Percentiles rank a stretch among this genome's conserved stretches.
Evolutionary conservation across 1,140 invertebrate genomes (phyloP).

Genomic region (Ladona fulva): DNA sequence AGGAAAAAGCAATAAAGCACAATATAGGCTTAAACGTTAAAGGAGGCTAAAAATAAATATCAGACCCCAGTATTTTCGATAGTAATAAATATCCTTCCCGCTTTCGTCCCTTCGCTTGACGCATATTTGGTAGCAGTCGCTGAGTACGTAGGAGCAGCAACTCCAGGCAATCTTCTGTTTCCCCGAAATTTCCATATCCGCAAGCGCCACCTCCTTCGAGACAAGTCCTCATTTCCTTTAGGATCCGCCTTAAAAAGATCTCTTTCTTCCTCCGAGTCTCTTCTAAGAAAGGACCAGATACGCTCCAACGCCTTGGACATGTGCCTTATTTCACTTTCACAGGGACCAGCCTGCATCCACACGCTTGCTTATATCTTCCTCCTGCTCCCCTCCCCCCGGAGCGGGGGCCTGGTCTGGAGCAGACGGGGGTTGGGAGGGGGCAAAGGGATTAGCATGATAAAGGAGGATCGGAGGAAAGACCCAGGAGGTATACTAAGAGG

Average conservation of each 20-base stretch:
- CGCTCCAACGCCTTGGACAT: not conserved
- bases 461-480: not conserved
- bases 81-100: too few species aligned
- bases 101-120: too few species aligned
- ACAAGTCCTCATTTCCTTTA: not conserved
- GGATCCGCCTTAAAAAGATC: not conserved
- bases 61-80: too few species aligned
- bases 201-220: not conserved
- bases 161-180: not conserved
- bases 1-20: too few species aligned
- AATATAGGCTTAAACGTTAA: too few species aligned
- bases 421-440: not conserved
- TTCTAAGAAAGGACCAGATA: not conserved
- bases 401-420: too few species aligned
- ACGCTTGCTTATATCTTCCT: not conserved
- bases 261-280: not conserved
- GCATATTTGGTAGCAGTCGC: too few species aligned
- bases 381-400: too few species aligned
- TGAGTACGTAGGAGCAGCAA: too few species aligned
- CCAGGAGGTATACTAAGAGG: not conserved
- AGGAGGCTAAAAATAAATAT: too few species aligned
- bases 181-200: not conserved
- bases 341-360: not conserved
- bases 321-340: conserved; percentile 1
- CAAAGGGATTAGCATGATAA: not conserved